Evolutionary conservation across 2,113 vertebrate species (phyloP).

Genomic region (Brienomyrus longianalis): DNA sequence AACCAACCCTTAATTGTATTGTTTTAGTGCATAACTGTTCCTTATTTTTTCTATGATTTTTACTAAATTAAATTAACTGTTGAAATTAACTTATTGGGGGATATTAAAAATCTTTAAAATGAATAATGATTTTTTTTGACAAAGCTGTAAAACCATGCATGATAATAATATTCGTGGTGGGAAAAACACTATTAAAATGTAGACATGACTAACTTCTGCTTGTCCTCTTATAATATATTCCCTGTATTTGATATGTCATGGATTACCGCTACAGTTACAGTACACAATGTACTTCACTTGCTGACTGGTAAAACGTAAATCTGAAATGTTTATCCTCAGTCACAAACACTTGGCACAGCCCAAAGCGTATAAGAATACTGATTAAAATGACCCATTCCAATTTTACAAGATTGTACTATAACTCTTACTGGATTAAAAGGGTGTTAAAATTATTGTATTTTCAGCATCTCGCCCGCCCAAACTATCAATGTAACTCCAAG

Average conservation of each 20-base stretch:
- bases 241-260: background rate
- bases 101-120: background rate
- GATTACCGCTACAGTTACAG: slow-evolving; percentile 48
- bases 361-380: slow-evolving; percentile 19
- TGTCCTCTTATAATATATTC: background rate
- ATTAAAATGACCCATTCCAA: background rate
- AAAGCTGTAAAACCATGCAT: background rate
- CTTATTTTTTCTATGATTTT: slow-evolving; percentile 8
- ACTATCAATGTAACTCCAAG: background rate
- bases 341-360: slow-evolving; percentile 52
- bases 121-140: background rate
- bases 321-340: slow-evolving; percentile 36
- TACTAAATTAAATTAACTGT: slow-evolving; percentile 23
- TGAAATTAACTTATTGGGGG: background rate
- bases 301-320: slow-evolving; percentile 48
- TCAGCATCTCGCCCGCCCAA: background rate
- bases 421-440: background rate
- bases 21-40: background rate
- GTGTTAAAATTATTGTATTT: background rate
- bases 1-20: background rate
- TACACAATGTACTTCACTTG: slow-evolving; percentile 53
- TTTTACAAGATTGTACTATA: background rate
- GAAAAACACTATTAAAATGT: background rate
- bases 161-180: background rate
- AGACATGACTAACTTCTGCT: background rate